Conservation (phyloP, 2,113 vertebrate species). For the Tetraodon nigroviridis region DNA sequence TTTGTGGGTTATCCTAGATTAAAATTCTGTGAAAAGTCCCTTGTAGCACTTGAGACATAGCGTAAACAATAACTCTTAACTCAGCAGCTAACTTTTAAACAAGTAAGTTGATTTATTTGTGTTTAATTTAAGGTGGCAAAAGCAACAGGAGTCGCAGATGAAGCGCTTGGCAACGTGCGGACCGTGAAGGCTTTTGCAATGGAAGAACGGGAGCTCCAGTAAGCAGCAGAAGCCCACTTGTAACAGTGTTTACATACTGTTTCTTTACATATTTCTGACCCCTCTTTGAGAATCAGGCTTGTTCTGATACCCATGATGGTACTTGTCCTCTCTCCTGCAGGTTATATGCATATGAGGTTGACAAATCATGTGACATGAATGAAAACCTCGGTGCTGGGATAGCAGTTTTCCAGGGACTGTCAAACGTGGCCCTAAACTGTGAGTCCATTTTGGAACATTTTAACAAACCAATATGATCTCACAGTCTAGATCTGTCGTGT, state of each 20-base stretch:
- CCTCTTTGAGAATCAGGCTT: background rate
- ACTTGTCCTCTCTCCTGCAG: conserved; percentile 57
- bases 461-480: background rate
- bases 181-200: conserved; percentile 93
- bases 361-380: conserved; percentile 79
- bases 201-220: conserved; percentile 83
- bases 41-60: too few relatives aligned
- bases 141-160: conserved; percentile 87
- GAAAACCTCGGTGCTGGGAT: conserved; percentile 86
- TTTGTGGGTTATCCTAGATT: too few relatives aligned
- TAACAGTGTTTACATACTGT: background rate
- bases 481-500: background rate
- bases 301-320: background rate
- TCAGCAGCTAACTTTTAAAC: background rate
- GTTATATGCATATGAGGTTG: conserved; percentile 81
- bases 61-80: too few relatives aligned
- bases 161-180: conserved; percentile 87
- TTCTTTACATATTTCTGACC: background rate
- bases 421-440: conserved; percentile 91
- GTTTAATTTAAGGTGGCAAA: conserved; percentile 77
- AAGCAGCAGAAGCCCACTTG: conserved; percentile 15
- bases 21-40: too few relatives aligned
- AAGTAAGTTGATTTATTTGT: conserved; percentile 1
- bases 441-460: conserved; percentile 56
- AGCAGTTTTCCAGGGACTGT: conserved; percentile 90